phyloP scores from a whole-genome alignment of 1,140 invertebrate genomes.

The Rhynchophorus ferrugineus region DNA sequence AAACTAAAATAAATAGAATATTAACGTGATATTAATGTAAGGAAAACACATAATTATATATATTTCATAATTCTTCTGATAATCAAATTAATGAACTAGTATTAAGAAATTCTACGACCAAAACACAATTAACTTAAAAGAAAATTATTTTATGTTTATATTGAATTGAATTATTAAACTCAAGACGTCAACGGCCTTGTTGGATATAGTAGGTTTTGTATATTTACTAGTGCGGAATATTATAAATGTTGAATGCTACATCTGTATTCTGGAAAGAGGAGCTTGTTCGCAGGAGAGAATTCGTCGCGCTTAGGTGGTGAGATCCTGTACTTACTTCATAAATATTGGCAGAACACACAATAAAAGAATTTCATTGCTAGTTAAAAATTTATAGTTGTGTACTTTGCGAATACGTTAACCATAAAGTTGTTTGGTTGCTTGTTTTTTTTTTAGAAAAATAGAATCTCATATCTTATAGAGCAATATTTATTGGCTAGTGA shows the following conservation, averaged over 20 bases:
- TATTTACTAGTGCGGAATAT: slow-evolving; percentile 15
- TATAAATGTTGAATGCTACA: slow-evolving; percentile 18
- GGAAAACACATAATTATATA: too few relatives aligned
- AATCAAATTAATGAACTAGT: too few relatives aligned
- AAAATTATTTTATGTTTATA: too few relatives aligned
- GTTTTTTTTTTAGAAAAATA: too few relatives aligned
- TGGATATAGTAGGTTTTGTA: slow-evolving; percentile 2
- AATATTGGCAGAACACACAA: slow-evolving; percentile 19
- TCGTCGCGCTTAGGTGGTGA: slow-evolving; percentile 24
- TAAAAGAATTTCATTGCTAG: background rate
- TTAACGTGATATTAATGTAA: too few relatives aligned
- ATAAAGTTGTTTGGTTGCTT: background rate
- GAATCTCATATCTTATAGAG: too few relatives aligned
- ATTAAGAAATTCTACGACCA: too few relatives aligned
- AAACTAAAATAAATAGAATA: too few relatives aligned
- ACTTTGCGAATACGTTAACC: background rate
- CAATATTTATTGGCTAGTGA: too few relatives aligned
- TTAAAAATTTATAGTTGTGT: background rate
- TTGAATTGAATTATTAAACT: too few relatives aligned
- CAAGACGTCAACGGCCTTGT: slow-evolving; percentile 21
- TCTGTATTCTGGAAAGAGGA: slow-evolving; percentile 11
- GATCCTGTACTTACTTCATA: slow-evolving; percentile 24
- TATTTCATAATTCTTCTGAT: too few relatives aligned
- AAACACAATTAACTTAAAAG: too few relatives aligned
- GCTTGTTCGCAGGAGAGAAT: slow-evolving; percentile 11